A percentile compares a stretch with the other conserved stretches of the same genome.
Evolutionary conservation across 2,888 invertebrate species (phyloP).

Genomic region (Mantis religiosa): DNA sequence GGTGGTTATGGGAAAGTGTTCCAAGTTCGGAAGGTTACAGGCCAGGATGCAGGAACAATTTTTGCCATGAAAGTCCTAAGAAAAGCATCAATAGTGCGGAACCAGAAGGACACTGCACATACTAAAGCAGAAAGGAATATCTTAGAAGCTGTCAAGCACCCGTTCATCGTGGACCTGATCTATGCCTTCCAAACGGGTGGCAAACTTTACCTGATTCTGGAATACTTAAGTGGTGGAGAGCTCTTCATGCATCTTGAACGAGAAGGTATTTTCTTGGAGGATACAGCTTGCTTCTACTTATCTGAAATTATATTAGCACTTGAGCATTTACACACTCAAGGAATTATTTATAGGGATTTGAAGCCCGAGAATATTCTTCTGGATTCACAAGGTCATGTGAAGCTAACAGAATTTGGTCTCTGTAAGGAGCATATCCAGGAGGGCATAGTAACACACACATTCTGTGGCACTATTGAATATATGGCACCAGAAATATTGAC

Average conservation of each 20-base stretch:
- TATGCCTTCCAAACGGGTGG: constrained; percentile 99
- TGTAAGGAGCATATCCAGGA: constrained; percentile 97
- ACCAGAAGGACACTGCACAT: constrained; percentile 99
- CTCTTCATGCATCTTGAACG: constrained; percentile 98
- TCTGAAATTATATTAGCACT: constrained; percentile 96
- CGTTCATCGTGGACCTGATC: constrained; percentile 97
- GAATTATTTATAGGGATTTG: constrained; percentile 96
- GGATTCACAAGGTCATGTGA: constrained; percentile 94
- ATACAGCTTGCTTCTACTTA: constrained; percentile 95
- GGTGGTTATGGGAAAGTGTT: constrained; percentile 99
- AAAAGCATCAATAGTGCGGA: constrained; percentile 96
- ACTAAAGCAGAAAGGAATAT: constrained; percentile 99
- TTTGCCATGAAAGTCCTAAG: constrained; percentile 99
- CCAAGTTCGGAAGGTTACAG: constrained; percentile 87
- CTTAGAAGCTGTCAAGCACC: constrained; percentile 98
- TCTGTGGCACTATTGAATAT: constrained; percentile 98
- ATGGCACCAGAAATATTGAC: constrained; percentile 99
- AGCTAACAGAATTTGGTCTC: constrained; percentile 97
- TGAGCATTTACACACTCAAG: constrained; percentile 93
- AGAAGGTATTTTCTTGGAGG: constrained; percentile 98
- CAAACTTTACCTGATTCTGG: constrained; percentile 97
- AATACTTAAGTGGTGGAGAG: constrained; percentile 98
- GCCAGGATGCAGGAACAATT: constrained; percentile 85
- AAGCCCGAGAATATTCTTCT: constrained; percentile 98
- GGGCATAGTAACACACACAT: constrained; percentile 92